Percentiles rank a stretch among this genome's conserved stretches.
Evolutionary conservation across 2,888 invertebrate species (phyloP).

Genomic region (Megastigmus dorsalis): DNA sequence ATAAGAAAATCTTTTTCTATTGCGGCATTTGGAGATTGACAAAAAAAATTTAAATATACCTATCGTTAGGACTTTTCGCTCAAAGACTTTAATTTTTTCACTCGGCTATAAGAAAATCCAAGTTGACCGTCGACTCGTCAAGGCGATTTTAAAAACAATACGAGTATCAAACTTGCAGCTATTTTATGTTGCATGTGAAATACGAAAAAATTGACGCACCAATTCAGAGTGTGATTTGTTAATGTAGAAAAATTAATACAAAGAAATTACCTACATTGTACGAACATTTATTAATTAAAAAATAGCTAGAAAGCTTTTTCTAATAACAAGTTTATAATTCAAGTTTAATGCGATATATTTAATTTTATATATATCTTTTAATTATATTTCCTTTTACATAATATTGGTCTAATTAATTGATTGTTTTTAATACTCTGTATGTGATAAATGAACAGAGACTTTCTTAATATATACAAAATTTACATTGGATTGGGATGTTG

Average conservation of each 20-base stretch:
- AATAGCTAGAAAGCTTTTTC: too few species aligned
- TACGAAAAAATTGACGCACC: neutral
- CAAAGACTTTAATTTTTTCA: neutral
- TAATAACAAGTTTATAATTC: too few species aligned
- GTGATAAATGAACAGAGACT: too few species aligned
- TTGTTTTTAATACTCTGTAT: too few species aligned
- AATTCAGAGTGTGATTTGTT: neutral
- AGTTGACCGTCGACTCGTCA: conserved; percentile 4
- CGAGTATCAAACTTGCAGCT: too few species aligned
- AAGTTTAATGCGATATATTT: neutral
- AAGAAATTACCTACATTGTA: neutral
- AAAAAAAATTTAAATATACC: conserved; percentile 8
- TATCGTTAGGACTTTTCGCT: neutral
- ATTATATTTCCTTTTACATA: too few species aligned
- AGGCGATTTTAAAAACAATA: neutral
- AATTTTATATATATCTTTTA: too few species aligned
- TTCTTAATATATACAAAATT: too few species aligned
- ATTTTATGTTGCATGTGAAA: neutral
- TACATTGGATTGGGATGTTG: too few species aligned
- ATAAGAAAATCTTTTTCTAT: conserved; percentile 27
- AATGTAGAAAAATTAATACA: neutral
- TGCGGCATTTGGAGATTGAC: too few species aligned
- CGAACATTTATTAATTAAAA: neutral
- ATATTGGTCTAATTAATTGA: too few species aligned
- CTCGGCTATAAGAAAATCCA: neutral